Evolutionary conservation across 2,113 vertebrate species (phyloP).

Genomic region (Telmatochromis sp.): DNA sequence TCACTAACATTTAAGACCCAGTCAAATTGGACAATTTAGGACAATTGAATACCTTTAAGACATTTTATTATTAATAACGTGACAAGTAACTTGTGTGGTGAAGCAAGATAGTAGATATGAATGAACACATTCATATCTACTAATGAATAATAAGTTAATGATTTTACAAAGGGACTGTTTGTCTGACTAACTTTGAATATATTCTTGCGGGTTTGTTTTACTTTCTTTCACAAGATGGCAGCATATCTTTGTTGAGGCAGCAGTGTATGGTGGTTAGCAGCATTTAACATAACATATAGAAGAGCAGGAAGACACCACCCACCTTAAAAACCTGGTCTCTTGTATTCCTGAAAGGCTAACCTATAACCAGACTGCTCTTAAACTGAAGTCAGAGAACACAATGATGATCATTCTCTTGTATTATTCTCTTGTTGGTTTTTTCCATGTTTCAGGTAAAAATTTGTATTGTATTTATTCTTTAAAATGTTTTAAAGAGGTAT

Average conservation of each 20-base stretch:
- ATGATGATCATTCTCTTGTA: neutral
- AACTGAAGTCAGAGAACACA: neutral
- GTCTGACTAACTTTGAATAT: rapidly evolving
- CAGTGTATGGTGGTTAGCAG: rapidly evolving
- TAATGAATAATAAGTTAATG: neutral
- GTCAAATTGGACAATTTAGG: neutral
- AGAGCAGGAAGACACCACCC: neutral
- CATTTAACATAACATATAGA: neutral
- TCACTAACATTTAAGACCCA: neutral
- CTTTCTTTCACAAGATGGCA: neutral
- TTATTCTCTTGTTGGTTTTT: neutral
- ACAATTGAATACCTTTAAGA: neutral
- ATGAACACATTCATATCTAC: neutral
- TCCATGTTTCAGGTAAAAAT: neutral
- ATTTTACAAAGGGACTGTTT: rapidly evolving
- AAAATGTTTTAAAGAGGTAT: neutral
- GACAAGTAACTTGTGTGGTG: neutral
- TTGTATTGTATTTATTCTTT: neutral
- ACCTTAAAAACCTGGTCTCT: neutral
- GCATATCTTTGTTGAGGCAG: neutral
- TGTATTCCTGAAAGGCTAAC: neutral
- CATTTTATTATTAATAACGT: neutral
- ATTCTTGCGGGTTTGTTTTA: neutral
- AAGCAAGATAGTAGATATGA: neutral
- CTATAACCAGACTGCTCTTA: neutral